Conservation (phyloP, 1,140 invertebrate species). For the Camponotus floridanus region DNA sequence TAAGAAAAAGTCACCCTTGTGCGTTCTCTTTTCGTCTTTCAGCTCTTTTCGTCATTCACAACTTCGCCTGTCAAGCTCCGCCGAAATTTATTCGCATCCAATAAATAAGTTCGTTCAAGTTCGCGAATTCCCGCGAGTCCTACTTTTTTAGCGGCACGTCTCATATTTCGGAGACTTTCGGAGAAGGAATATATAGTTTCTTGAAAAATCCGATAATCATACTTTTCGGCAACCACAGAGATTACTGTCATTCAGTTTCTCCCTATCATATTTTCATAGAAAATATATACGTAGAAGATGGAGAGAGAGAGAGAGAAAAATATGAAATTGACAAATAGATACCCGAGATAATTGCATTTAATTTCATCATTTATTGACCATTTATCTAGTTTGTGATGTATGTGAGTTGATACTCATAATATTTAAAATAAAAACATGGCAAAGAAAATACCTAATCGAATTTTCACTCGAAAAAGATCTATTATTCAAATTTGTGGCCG, state of each 20-base stretch:
- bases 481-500: background rate
- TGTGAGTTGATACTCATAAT: background rate
- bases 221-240: slow-evolving; percentile 24
- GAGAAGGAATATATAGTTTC: background rate
- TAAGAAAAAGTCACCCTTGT: background rate
- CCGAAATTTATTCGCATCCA: slow-evolving; percentile 69
- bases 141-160: slow-evolving; percentile 40
- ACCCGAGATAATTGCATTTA: background rate
- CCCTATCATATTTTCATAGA: slow-evolving; percentile 2
- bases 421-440: background rate
- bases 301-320: background rate
- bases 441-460: background rate
- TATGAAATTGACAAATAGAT: background rate
- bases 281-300: background rate
- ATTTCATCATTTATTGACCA: too few species aligned
- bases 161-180: slow-evolving; percentile 38
- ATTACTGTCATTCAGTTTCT: slow-evolving; percentile 1
- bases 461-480: background rate
- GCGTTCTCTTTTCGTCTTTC: background rate
- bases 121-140: slow-evolving; percentile 38
- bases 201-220: slow-evolving; percentile 25
- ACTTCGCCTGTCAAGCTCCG: slow-evolving; percentile 25
- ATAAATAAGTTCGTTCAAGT: slow-evolving; percentile 51
- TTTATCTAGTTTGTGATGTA: too few species aligned
- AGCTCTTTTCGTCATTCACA: slow-evolving; percentile 2